phyloP scores from a whole-genome alignment of 2,113 vertebrate genomes.

The Pluvialis apricaria region DNA sequence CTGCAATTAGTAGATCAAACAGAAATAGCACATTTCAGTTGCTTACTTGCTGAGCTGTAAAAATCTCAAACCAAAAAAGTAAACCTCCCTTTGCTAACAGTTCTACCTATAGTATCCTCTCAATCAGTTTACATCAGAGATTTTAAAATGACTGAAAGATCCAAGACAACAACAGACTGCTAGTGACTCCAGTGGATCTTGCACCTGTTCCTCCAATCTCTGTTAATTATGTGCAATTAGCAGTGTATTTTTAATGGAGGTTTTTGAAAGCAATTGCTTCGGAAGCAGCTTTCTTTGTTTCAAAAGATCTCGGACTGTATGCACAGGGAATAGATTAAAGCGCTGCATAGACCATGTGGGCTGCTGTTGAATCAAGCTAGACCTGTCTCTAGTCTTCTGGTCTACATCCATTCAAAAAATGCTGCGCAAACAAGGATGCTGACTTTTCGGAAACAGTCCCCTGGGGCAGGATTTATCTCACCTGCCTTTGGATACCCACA shows the following conservation, averaged over 20 bases:
- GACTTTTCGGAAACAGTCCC: neutral
- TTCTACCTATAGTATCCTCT: neutral
- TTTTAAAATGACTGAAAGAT: neutral
- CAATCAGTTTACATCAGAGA: neutral
- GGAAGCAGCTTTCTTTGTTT: constrained; percentile 13
- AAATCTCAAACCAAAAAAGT: neutral
- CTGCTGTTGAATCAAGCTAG: neutral
- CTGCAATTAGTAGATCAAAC: neutral
- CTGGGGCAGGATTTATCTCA: neutral
- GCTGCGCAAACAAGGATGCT: neutral
- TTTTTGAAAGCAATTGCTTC: constrained; percentile 21
- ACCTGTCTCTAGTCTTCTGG: neutral
- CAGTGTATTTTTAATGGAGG: constrained; percentile 5
- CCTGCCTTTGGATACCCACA: neutral
- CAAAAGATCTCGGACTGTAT: neutral
- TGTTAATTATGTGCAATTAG: constrained; percentile 20
- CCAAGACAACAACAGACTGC: neutral
- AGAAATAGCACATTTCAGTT: neutral
- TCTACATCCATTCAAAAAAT: neutral
- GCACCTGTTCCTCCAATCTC: neutral
- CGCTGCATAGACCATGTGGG: neutral
- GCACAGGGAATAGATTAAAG: neutral
- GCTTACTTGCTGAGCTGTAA: neutral
- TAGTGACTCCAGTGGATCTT: neutral
- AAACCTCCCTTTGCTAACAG: neutral